Evolutionary conservation across 2,113 vertebrate species (phyloP).

Genomic region (Hassar affinis): DNA sequence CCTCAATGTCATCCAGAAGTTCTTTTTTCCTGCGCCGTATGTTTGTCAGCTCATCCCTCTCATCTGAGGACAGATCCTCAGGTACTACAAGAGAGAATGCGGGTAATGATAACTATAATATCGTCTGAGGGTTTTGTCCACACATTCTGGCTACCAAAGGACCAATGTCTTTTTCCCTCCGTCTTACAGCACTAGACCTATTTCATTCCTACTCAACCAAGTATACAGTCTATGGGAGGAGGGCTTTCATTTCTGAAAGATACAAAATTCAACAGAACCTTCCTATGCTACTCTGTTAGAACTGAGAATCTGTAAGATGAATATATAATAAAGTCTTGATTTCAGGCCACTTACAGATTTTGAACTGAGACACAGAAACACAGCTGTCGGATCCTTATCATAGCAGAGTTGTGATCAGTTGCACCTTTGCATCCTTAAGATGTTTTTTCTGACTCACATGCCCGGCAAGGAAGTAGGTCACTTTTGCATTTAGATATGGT

Average conservation of each 20-base stretch:
- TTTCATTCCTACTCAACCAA: neutral
- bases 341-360: conserved; percentile 51
- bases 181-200: neutral
- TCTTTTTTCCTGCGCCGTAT: conserved; percentile 96
- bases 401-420: neutral
- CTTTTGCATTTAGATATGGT: conserved; percentile 64
- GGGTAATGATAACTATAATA: conserved; percentile 26
- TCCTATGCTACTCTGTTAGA: neutral
- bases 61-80: conserved; percentile 89
- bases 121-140: conserved; percentile 19
- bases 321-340: conserved; percentile 57
- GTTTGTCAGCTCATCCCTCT: conserved; percentile 91
- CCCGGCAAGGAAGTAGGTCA: conserved; percentile 73
- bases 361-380: conserved; percentile 24
- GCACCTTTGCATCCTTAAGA: conserved; percentile 46
- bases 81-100: conserved; percentile 77
- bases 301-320: conserved; percentile 57
- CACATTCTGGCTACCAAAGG: neutral
- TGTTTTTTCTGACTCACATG: conserved; percentile 61
- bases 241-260: neutral
- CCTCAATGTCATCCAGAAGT: conserved; percentile 96
- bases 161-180: neutral
- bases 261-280: conserved; percentile 40
- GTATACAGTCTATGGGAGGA: neutral
- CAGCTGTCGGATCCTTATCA: conserved; percentile 6